These are phyloP conservation scores for Drosophila sucinea DNA, from an alignment of 1,140 invertebrate genomes.

Conservation along the genomic window DNA sequence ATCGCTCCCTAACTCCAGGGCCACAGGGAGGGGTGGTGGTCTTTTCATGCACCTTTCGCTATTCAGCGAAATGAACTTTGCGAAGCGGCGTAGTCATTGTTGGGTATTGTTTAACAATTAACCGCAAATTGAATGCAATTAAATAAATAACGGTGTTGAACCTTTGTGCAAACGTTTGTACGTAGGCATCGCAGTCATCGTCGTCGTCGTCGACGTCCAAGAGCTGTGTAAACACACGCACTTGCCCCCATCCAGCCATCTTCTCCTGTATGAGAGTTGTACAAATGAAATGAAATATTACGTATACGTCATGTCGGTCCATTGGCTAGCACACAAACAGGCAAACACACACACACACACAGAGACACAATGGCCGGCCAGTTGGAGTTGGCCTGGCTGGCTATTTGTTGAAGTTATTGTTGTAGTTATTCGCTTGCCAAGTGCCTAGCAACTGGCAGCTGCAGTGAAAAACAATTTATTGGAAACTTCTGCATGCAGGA, in stretches of 20 bases:
- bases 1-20: background rate
- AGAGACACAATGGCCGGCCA: constrained; percentile 42
- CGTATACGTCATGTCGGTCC: constrained; percentile 74
- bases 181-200: constrained; percentile 45
- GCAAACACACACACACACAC: constrained; percentile 24
- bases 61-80: constrained; percentile 43
- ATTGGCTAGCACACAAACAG: constrained; percentile 62
- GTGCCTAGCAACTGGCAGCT: constrained; percentile 14
- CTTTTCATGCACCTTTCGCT: constrained; percentile 5
- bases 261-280: constrained; percentile 42
- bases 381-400: constrained; percentile 26
- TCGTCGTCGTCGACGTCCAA: constrained; percentile 39
- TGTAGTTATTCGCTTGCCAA: constrained; percentile 45
- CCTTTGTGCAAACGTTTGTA: constrained; percentile 73
- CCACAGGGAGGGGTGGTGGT: background rate
- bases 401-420: constrained; percentile 74
- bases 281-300: constrained; percentile 78
- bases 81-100: constrained; percentile 41
- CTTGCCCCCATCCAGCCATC: background rate
- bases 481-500: constrained; percentile 25
- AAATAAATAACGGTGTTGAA: constrained; percentile 80
- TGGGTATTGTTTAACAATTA: constrained; percentile 77
- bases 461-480: constrained; percentile 51
- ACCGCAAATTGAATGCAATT: constrained; percentile 81
- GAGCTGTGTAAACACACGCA: constrained; percentile 38